Base-by-base conservation (phyloP, 2,888 invertebrate species). In the Timandra comae region DNA sequence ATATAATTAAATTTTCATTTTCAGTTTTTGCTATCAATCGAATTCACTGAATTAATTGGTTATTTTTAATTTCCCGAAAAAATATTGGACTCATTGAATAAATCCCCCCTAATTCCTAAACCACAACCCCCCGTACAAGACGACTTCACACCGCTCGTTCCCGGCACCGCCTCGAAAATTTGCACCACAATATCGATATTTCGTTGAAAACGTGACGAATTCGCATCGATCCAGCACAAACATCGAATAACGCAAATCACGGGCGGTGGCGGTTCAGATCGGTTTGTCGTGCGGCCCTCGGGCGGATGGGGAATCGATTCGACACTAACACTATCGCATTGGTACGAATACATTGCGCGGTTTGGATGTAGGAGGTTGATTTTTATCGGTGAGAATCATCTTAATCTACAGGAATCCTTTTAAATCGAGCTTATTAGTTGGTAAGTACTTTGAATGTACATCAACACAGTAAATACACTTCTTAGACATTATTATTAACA, bases 131-230 rank as follows among this genome's bases (percentile, higher is more conserved):
- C 57, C 50, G 40, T 56, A 48, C 29, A 29, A 33, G 34, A 16
- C 25, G 43, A 40, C 49, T 63, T 67, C 65, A 61, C 67, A 63
- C 65, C 23, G 34, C 43, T 44, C 69, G 64, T 69, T 69, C 58
- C 49, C 58, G 45, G 50, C 65, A 55, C 57, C 73, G 72, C 73
- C 74, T 68, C 55, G 50, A 52, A 72, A 69, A 73, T 73, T 70
- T 70, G 70, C 71, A 51, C 47, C 48, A 47, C 56, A 56, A 50
- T 52, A 53, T 59, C 63, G 61, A 52, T 61, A 56, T 52, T 56
- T 56, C 54, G 58, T 52, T 46, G 52, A 35, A 54, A 73, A 73
- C 76, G 76, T 76, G 76, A 75, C 74, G 75, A 68, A 69, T 72
- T 52, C 61, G 63, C 67, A 67, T 71, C 71, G 71, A 69, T 67